phyloP scores from a whole-genome alignment of 92 coral and sea anemone genomes.

The Heliopora coerulea region DNA sequence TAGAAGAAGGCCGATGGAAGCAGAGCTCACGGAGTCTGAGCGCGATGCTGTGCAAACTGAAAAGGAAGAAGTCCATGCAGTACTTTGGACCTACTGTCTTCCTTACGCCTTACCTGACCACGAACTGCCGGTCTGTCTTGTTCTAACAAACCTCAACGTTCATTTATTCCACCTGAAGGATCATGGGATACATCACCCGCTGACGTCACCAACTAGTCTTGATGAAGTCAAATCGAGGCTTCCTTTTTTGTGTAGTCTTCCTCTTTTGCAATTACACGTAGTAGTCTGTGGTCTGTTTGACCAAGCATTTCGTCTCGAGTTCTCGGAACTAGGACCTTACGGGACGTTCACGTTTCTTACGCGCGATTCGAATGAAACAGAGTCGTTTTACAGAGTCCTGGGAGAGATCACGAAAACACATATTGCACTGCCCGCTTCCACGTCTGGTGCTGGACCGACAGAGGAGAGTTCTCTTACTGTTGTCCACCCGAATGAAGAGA shows the following conservation, averaged over 20 bases:
- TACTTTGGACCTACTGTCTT: conserved; percentile 91
- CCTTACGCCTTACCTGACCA: conserved; percentile 91
- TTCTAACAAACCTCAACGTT: conserved; percentile 79
- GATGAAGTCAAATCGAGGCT: conserved; percentile 58
- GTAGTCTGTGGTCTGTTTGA: conserved; percentile 87
- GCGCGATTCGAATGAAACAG: conserved; percentile 89
- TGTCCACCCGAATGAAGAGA: conserved; percentile 70
- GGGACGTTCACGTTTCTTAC: conserved; percentile 92
- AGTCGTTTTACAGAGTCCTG: conserved; percentile 63
- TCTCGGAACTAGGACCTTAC: conserved; percentile 68
- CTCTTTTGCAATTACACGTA: conserved; percentile 64
- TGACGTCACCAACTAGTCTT: conserved; percentile 37
- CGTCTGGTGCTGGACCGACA: conserved; percentile 50
- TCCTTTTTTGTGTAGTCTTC: conserved; percentile 78
- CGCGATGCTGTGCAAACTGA: conserved; percentile 30
- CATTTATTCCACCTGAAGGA: conserved; percentile 74
- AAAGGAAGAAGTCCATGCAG: conserved; percentile 60
- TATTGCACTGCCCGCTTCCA: conserved; percentile 25
- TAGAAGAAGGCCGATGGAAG: not conserved
- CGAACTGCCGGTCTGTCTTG: conserved; percentile 87
- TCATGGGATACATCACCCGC: conserved; percentile 28
- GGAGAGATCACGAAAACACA: conserved; percentile 64
- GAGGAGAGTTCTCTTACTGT: conserved; percentile 55
- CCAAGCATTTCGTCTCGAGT: conserved; percentile 63
- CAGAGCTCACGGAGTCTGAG: conserved; percentile 50